Percentiles rank a stretch among this genome's conserved stretches.
Evolutionary conservation across 1,140 invertebrate species (phyloP).

Genomic region (Drosophila nasuta): DNA sequence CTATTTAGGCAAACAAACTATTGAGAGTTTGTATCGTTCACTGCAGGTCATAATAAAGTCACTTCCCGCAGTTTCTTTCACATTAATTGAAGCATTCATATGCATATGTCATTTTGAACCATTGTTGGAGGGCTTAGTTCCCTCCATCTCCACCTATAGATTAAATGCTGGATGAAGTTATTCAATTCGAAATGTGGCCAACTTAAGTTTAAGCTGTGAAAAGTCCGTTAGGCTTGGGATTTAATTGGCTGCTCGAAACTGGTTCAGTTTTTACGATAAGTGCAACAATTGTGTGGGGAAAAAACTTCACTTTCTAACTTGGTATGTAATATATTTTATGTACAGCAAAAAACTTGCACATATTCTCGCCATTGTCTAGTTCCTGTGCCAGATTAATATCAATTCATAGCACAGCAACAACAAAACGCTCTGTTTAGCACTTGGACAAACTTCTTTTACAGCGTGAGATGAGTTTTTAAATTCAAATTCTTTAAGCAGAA

Average conservation of each 20-base stretch:
- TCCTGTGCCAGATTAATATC: conserved; percentile 16
- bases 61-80: conserved; percentile 57
- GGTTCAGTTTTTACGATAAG: conserved; percentile 4
- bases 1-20: conserved; percentile 72
- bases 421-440: neutral
- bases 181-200: conserved; percentile 23
- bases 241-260: conserved; percentile 5
- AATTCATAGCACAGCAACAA: neutral
- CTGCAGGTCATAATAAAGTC: conserved; percentile 81
- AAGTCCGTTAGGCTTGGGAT: conserved; percentile 3
- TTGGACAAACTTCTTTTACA: conserved; percentile 10
- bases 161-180: conserved; percentile 35
- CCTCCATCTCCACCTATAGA: neutral
- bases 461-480: conserved; percentile 35
- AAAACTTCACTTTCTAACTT: conserved; percentile 16
- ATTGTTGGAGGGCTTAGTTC: conserved; percentile 22
- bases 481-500: conserved; percentile 39
- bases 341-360: neutral
- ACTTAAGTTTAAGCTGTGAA: neutral
- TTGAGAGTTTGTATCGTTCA: conserved; percentile 18
- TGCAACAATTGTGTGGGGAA: neutral
- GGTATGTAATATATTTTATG: neutral
- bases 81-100: conserved; percentile 30
- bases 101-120: conserved; percentile 22
- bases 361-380: neutral